Evolutionary conservation across 2,797 vertebrate species (phyloP).

Genomic region (Carduelis carduelis): DNA sequence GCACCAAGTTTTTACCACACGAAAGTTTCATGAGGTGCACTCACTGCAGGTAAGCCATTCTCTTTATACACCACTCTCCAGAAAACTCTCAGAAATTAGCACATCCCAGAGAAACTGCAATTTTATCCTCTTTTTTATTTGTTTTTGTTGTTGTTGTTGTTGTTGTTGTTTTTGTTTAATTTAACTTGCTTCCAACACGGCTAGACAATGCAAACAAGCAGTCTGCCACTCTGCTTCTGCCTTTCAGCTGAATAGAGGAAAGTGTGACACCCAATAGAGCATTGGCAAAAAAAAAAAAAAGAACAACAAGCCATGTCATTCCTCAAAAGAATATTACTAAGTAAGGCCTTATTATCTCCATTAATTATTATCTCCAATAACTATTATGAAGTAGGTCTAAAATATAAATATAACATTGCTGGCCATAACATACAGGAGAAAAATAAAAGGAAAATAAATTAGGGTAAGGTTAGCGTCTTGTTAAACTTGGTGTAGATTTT

Average conservation of each 20-base stretch:
- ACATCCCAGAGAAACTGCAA: rapidly evolving
- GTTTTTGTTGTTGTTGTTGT: too few relatives aligned
- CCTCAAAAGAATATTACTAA: background rate
- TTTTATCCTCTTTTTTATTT: background rate
- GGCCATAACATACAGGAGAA: background rate
- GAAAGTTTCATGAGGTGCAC: background rate
- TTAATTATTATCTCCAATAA: background rate
- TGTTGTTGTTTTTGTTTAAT: too few relatives aligned
- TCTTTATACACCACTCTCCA: rapidly evolving
- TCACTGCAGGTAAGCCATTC: background rate
- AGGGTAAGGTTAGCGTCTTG: rapidly evolving
- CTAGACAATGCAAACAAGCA: background rate
- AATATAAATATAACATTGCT: background rate
- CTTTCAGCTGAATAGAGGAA: background rate
- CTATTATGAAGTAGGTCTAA: background rate
- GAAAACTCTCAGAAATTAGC: background rate
- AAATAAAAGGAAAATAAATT: background rate
- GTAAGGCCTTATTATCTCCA: background rate
- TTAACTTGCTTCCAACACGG: background rate
- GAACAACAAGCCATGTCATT: background rate
- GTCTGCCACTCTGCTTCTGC: background rate
- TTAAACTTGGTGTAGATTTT: background rate
- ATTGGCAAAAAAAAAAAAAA: background rate
- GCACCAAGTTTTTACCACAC: rapidly evolving
- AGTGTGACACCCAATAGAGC: background rate